phyloP scores from a whole-genome alignment of 2,797 vertebrate species.

The Etheostoma perlongum region DNA sequence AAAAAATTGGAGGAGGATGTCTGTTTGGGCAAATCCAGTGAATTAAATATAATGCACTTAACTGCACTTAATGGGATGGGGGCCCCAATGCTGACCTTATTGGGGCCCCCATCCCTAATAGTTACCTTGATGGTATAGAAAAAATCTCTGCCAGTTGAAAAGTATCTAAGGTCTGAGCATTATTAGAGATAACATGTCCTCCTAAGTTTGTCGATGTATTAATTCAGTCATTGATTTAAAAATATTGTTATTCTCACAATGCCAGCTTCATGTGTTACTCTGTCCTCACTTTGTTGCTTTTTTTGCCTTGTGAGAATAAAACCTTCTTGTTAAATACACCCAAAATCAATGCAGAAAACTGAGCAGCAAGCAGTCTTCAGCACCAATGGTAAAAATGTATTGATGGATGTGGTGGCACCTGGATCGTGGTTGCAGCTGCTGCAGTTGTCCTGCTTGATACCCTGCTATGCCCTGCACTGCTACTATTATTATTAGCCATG shows the following conservation, averaged over 20 bases:
- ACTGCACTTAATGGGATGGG: neutral
- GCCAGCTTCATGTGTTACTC: neutral
- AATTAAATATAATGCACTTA: neutral
- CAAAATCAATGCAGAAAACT: neutral
- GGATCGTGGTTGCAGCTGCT: too few relatives aligned
- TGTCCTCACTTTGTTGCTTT: neutral
- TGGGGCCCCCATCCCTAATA: neutral
- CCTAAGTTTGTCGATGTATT: neutral
- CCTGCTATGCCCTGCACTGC: too few relatives aligned
- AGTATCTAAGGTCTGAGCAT: neutral
- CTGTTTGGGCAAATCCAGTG: conserved; percentile 13
- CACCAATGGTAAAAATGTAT: neutral
- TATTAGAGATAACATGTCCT: neutral
- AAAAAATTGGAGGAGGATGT: conserved; percentile 6
- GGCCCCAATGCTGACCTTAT: neutral
- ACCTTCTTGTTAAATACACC: neutral
- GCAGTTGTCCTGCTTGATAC: too few relatives aligned
- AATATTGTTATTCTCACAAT: conserved; percentile 1
- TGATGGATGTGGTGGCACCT: too few relatives aligned
- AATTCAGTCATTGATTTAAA: neutral
- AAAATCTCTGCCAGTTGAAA: neutral
- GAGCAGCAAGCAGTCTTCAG: neutral
- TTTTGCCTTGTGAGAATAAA: neutral
- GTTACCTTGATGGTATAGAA: neutral
- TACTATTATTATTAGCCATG: too few relatives aligned